phyloP scores from a whole-genome alignment of 2,797 vertebrate genomes.

The Halcyon chelicuti region DNA sequence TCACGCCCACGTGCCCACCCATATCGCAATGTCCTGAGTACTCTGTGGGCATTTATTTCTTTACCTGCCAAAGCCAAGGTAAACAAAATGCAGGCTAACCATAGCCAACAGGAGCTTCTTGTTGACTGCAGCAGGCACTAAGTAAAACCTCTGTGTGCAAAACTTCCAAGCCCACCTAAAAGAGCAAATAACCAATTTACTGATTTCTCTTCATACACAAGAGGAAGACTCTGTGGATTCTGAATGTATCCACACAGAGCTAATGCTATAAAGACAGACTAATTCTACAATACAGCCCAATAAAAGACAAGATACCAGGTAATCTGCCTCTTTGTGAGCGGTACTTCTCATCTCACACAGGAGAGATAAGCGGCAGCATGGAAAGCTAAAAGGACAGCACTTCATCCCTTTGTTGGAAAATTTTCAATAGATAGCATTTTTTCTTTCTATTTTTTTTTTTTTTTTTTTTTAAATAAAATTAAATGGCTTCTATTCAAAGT shows the following conservation, averaged over 20 bases:
- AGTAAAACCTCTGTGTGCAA: not conserved
- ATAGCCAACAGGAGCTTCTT: not conserved
- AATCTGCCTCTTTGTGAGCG: conserved; percentile 12
- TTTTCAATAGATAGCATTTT: conserved; percentile 6
- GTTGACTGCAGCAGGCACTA: not conserved
- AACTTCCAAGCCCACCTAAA: not conserved
- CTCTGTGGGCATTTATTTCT: not conserved
- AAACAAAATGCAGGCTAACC: not conserved
- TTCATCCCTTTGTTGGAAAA: conserved; percentile 32
- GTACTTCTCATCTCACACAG: not conserved
- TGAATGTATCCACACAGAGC: not conserved
- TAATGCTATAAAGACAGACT: not conserved
- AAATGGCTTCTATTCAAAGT: conserved; percentile 26
- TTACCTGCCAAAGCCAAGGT: not conserved
- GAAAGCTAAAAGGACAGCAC: conserved; percentile 33
- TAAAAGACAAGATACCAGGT: conserved; percentile 4
- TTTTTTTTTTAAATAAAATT: not conserved
- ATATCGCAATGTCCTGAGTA: rapidly evolving
- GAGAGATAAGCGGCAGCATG: conserved; percentile 6
- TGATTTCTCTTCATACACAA: not conserved
- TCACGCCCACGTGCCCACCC: rapidly evolving
- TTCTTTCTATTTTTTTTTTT: not conserved
- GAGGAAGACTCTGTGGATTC: not conserved
- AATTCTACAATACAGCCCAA: not conserved
- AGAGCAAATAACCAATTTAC: not conserved